Conservation (phyloP, 2,113 vertebrate species). For the Otolemur garnettii region DNA sequence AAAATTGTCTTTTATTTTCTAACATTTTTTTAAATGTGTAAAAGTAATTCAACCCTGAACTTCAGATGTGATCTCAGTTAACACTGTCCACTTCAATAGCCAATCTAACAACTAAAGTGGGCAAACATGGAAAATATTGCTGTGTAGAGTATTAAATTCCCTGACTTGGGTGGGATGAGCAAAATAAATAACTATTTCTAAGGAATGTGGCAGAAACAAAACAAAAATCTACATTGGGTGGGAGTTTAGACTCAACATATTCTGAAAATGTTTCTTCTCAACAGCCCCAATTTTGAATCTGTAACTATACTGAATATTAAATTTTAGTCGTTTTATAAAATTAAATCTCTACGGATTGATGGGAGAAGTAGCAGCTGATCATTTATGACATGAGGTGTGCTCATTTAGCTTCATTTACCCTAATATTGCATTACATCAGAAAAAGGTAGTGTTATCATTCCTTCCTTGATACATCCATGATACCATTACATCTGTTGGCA, state of each 20-base stretch:
- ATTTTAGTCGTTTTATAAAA: background rate
- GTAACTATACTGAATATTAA: background rate
- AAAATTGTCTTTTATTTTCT: background rate
- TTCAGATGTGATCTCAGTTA: conserved; percentile 24
- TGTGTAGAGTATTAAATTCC: background rate
- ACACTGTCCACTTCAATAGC: background rate
- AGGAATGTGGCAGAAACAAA: background rate
- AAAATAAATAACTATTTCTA: background rate
- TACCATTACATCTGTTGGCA: background rate
- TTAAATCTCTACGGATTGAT: background rate
- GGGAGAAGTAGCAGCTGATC: conserved; percentile 17
- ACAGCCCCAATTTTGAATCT: background rate
- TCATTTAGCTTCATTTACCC: background rate
- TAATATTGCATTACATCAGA: background rate
- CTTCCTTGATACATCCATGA: background rate
- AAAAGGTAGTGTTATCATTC: background rate
- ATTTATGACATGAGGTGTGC: background rate
- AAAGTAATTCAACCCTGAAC: background rate
- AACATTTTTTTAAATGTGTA: background rate
- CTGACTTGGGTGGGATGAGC: background rate
- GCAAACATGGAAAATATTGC: background rate
- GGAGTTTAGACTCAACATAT: background rate
- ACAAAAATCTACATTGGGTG: background rate
- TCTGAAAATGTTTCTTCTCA: conserved; percentile 1
- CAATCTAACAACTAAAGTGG: background rate